A percentile compares a stretch with the other conserved stretches of the same genome.
phyloP scores from a whole-genome alignment of 2,113 vertebrate genomes.

The Python bivittatus region DNA sequence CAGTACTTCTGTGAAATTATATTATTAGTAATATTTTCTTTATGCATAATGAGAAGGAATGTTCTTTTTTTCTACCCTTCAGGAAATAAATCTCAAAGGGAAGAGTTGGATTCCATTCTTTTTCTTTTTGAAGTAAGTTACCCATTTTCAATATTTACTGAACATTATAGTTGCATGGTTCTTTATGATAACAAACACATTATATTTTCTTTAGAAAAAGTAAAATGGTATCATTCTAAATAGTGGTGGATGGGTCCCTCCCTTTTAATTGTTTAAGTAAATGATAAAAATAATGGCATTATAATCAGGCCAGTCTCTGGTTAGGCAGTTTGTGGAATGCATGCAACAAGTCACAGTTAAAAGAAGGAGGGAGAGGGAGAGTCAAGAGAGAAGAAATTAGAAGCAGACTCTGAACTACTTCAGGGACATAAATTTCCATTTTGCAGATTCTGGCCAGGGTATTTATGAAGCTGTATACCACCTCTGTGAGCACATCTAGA shows the following conservation, averaged over 20 bases:
- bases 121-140: conserved; percentile 99
- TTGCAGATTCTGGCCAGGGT: background rate
- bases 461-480: background rate
- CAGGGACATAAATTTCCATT: background rate
- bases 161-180: accelerated
- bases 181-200: background rate
- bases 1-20: background rate
- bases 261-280: background rate
- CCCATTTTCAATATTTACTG: conserved; percentile 25
- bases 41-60: background rate
- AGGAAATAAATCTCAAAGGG: conserved; percentile 99
- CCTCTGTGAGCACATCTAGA: background rate
- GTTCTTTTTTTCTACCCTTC: conserved; percentile 63
- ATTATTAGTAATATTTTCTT: background rate
- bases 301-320: background rate
- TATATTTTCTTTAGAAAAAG: background rate
- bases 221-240: background rate
- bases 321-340: background rate
- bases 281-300: background rate
- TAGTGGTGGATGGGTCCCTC: background rate
- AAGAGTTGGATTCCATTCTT: conserved; percentile 99
- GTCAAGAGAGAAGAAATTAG: background rate
- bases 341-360: no score
- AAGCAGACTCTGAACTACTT: background rate
- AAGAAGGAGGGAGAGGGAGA: background rate